These are phyloP conservation scores for Nomada fucata DNA, from an alignment of 2,888 invertebrate genomes.

Conservation along the genomic window DNA sequence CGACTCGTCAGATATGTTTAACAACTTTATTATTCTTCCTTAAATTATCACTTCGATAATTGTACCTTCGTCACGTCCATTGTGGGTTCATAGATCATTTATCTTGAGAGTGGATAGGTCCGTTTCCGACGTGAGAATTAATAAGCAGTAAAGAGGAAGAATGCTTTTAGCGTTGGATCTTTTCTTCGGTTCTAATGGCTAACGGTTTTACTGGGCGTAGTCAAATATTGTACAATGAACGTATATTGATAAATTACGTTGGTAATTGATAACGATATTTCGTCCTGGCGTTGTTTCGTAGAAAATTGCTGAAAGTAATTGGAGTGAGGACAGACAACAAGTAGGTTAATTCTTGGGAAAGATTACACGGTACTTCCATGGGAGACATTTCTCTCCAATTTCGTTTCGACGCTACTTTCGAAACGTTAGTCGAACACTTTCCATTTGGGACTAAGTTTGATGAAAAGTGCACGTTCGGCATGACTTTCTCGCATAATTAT, in stretches of 20 bases:
- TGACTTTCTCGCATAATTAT: background rate
- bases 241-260: no score
- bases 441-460: background rate
- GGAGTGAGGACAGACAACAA: background rate
- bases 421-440: background rate
- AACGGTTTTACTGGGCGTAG: no score
- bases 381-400: background rate
- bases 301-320: background rate
- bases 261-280: no score
- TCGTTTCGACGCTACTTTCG: background rate
- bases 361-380: background rate
- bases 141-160: background rate
- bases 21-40: constrained; percentile 19
- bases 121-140: background rate
- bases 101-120: background rate
- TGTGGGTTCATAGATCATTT: background rate
- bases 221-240: no score
- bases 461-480: background rate
- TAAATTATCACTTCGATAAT: constrained; percentile 19
- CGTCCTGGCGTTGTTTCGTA: background rate
- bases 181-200: background rate
- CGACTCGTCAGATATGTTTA: constrained; percentile 2
- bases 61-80: no score
- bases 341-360: constrained; percentile 2
- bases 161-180: background rate